Conservation (phyloP, 2,113 vertebrate species). For the Salminus brasiliensis region DNA sequence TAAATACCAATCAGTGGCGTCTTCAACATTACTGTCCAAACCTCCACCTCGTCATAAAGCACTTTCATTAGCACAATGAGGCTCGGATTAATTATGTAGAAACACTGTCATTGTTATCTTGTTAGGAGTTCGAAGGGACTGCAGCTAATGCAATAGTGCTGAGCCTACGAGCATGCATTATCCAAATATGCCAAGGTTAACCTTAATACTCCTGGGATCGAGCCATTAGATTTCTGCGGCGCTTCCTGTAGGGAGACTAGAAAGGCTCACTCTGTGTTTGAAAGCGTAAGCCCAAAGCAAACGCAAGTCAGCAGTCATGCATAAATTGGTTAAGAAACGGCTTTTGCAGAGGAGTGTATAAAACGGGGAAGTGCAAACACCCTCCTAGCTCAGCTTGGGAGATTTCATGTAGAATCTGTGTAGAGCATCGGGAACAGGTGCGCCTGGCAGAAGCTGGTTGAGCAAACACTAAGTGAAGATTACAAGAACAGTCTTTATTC, state of each 20-base stretch:
- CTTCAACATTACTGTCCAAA: conserved; percentile 39
- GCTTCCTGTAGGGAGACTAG: background rate
- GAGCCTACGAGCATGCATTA: conserved; percentile 22
- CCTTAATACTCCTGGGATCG: conserved; percentile 12
- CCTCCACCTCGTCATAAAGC: conserved; percentile 51
- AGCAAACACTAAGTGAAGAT: conserved; percentile 18
- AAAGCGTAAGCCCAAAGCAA: conserved; percentile 21
- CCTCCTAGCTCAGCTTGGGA: conserved; percentile 14
- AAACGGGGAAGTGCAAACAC: conserved; percentile 18
- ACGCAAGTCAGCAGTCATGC: background rate
- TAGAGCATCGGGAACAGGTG: background rate
- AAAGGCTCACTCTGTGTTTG: conserved; percentile 13
- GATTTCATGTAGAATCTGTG: conserved; percentile 5
- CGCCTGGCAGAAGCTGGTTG: background rate
- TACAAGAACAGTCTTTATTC: conserved; percentile 21
- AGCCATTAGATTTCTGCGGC: conserved; percentile 16
- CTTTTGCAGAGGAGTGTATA: conserved; percentile 9
- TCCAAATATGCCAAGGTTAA: conserved; percentile 21
- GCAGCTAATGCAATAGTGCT: conserved; percentile 14
- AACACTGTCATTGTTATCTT: conserved; percentile 35
- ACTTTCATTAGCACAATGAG: conserved; percentile 52
- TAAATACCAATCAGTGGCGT: conserved; percentile 54
- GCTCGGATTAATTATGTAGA: conserved; percentile 39
- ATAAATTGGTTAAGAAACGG: conserved; percentile 7
- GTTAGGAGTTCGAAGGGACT: conserved; percentile 28